Evolutionary conservation across 2,888 invertebrate genomes (phyloP).

Genomic region (Parelbella ahira): DNA sequence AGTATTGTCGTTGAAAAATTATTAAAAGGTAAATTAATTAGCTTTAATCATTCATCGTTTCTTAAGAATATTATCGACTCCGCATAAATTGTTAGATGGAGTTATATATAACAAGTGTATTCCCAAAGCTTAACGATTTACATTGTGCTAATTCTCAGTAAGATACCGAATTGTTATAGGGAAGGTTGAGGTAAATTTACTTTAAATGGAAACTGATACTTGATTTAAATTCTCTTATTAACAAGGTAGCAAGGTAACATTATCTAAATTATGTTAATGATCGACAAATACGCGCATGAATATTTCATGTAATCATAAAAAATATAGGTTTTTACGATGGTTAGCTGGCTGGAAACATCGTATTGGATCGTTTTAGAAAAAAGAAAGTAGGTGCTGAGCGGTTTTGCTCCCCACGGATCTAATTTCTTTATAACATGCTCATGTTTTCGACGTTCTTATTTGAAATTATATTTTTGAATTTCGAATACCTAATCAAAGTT

Average conservation of each 20-base stretch:
- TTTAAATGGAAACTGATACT: too few species aligned
- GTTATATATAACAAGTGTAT: constrained; percentile 5
- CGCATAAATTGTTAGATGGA: too few species aligned
- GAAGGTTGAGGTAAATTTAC: too few species aligned
- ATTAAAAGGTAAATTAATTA: too few species aligned
- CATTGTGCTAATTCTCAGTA: constrained; percentile 10
- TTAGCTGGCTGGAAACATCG: constrained; percentile 51
- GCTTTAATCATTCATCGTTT: too few species aligned
- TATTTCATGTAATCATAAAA: constrained; percentile 21
- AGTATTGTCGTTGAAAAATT: too few species aligned
- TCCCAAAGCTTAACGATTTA: constrained; percentile 9
- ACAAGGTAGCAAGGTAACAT: constrained; percentile 3
- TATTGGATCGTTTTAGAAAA: constrained; percentile 41
- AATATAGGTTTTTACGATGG: constrained; percentile 28
- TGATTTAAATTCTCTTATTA: too few species aligned
- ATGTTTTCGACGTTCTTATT: too few species aligned
- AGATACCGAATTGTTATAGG: constrained; percentile 10
- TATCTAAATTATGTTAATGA: constrained; percentile 8
- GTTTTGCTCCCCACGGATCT: constrained; percentile 27
- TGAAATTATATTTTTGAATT: too few species aligned
- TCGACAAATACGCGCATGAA: constrained; percentile 29
- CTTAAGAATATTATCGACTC: too few species aligned
- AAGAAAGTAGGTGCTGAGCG: constrained; percentile 39
- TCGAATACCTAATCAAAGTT: too few species aligned
- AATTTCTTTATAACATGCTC: too few species aligned